Base-by-base conservation (phyloP, 2,797 vertebrate genomes). In the Catamblyrhynchus diadema region DNA sequence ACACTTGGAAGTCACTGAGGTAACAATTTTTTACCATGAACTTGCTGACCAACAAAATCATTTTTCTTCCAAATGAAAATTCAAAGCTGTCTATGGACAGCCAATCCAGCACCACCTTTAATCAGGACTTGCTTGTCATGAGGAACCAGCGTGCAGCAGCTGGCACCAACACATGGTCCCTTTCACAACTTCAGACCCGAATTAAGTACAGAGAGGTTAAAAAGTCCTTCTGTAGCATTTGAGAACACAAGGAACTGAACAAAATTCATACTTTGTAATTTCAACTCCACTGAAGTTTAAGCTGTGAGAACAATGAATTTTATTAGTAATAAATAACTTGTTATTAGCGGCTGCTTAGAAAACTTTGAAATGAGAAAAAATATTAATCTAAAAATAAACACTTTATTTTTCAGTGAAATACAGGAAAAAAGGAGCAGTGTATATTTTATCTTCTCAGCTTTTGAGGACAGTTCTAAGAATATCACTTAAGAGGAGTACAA, bases 121-220 rank as follows among this genome's bases (percentile, higher is more conserved):
- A 80, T 54, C 6, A 69, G 9, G 42, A 71, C 10, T 53, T 77
- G 33, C 25, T 53, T 57, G 27, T 33, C 37, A 37, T 3, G 4
- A 72, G 25, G 37, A 88, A 75, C 8, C 23, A 37, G 20, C 0
- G 0, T 8, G 20, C 28, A 80, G 45, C 16, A 50, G 35, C 4
- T 75, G 42, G 74, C 19, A 39, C 54, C 21, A 54, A 39, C 8
- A n/a, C 16, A 53, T 3, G n/a, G 33, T 61, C 30, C 10, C 25
- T 28, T 53, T 39, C 54, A 83, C 0, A 0, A 41, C 35, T 72
- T 78, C 50, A 86, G 70, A 71, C 16, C 14, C 72, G 7, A 17
- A 1, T 32, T 28, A 65, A 41, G 14, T 33, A 9, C 47, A 47
- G 35, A 81, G 30, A 57, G 9, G 27, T 64, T 78, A 64, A 81